Conservation (phyloP, 2,888 invertebrate genomes). For the Drosophila borborema region DNA sequence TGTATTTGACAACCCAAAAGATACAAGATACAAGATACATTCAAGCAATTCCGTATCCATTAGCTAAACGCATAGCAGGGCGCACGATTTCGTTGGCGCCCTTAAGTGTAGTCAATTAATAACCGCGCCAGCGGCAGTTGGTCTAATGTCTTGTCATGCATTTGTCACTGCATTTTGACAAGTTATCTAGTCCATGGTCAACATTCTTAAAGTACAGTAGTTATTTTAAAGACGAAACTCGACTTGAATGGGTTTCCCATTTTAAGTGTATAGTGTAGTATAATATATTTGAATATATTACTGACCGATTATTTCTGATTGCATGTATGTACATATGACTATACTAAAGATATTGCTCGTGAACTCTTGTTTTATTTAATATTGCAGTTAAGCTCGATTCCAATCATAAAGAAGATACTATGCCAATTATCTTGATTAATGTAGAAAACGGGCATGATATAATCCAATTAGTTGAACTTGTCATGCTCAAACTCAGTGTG, state of each 20-base stretch:
- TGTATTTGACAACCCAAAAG: conserved; percentile 37
- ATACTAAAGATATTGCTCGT: too few species aligned
- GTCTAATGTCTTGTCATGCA: conserved; percentile 36
- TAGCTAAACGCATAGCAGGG: conserved; percentile 46
- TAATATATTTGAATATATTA: too few species aligned
- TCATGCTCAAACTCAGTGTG: not conserved
- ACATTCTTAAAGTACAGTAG: not conserved
- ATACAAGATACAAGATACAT: conserved; percentile 61
- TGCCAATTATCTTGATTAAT: not conserved
- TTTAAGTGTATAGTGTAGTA: too few species aligned
- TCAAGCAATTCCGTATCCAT: conserved; percentile 63
- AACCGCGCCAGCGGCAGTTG: conserved; percentile 45
- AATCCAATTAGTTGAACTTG: not conserved
- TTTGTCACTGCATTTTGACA: conserved; percentile 36
- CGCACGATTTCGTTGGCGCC: not conserved
- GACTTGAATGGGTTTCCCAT: too few species aligned
- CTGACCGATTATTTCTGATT: too few species aligned
- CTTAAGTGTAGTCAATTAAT: conserved; percentile 68
- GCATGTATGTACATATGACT: too few species aligned
- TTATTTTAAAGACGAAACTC: not conserved
- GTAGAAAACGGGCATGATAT: not conserved
- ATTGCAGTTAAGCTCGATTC: not conserved
- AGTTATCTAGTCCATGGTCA: not conserved
- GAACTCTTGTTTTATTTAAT: not conserved
- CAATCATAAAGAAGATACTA: too few species aligned